These are phyloP conservation scores for Mystacornis crossleyi DNA, from an alignment of 2,113 vertebrate species.

Conservation along the genomic window DNA sequence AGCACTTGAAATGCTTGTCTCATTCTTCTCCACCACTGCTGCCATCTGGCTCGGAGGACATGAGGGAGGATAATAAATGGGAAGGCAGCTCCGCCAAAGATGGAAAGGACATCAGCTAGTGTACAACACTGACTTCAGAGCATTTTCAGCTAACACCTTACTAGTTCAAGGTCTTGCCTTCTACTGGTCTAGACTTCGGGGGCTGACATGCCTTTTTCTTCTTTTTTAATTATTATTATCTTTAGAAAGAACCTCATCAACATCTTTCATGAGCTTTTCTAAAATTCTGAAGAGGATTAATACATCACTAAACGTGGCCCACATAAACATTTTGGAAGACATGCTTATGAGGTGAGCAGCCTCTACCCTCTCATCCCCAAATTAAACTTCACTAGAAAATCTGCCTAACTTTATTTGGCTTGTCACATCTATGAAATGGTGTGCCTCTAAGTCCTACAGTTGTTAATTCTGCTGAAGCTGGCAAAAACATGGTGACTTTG, in stretches of 20 bases:
- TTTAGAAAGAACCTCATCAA: not conserved
- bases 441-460: not conserved
- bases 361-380: not conserved
- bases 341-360: not conserved
- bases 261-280: not conserved
- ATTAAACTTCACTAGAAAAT: not conserved
- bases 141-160: not conserved
- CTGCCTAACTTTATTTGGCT: slow-evolving; percentile 7
- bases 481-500: not conserved
- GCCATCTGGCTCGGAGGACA: not conserved
- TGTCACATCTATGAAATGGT: not conserved
- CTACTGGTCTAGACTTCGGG: not conserved
- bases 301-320: not conserved
- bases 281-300: not conserved
- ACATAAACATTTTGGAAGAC: not conserved
- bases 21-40: not conserved
- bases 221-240: not conserved
- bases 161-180: not conserved
- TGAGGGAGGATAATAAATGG: not conserved
- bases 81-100: not conserved
- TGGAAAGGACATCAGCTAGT: not conserved
- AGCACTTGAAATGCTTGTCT: not conserved
- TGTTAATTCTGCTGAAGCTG: not conserved
- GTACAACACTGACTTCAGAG: not conserved
- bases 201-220: not conserved